Base-by-base conservation (phyloP, 2,113 vertebrate species). In the Chloroceryle aenea region DNA sequence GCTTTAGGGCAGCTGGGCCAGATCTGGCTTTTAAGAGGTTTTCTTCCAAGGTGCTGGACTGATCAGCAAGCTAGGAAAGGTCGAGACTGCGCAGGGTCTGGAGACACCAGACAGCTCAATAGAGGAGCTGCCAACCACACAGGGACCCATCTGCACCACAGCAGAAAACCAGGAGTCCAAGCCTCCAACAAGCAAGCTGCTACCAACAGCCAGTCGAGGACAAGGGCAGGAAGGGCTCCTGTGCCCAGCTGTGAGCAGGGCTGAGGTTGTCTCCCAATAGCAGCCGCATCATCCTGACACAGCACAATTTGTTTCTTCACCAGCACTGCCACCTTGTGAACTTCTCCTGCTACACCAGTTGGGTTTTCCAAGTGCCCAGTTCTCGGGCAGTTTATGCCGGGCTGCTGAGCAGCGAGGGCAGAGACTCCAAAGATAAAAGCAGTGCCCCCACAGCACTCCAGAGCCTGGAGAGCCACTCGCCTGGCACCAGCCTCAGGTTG, bases 391-490 rank as follows among this genome's bases (percentile, higher is more conserved):
- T 3, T 45, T 2, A 1, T 1, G 19, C 19, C 2, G 34, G 5
- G 1, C 2, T 4, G 1, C 12, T 2, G 6, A 14, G 3, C 7
- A 2, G 4, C 0, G 5, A 25, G 40, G 1, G 2, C 9, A 0
- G 3, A 7, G 53, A 32, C 27, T 12, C 30, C 21, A 30, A 2
- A 3, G 47, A 25, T 30, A 10, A 17, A 10, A 32, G 1, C 2
- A 27, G 12, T 3, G 2, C 1, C 19, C 15, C 53, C 34, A 6
- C 48, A 30, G 58, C 22, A 9, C 36, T 6, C 0, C 4, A 9
- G 34, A 42, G 22, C 15, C 55, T 12, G 6, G 2, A 10, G 10
- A 2, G 4, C 15, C 1, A 3, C 32, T 58, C 5, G 9, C 30
- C 38, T 26, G 17, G 8, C 26, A 23, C 11, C 26, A 32, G 10